Evolutionary conservation across 2,888 invertebrate genomes (phyloP), one percentile per base, ranked within the genome.

Genomic region (Lucinisca nassula): DNA sequence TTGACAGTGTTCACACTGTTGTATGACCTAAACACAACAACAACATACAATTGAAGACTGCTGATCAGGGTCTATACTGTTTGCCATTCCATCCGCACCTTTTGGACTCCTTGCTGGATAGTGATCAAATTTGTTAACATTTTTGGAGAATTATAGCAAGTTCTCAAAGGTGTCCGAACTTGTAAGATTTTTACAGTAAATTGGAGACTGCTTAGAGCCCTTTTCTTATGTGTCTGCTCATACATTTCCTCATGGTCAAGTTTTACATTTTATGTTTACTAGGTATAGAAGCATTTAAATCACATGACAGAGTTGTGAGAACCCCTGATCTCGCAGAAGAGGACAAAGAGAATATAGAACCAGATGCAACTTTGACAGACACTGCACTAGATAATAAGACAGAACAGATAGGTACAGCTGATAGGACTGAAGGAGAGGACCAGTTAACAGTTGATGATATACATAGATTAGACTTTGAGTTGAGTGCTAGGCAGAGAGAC

Each of bases 261-360:
- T n/a, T n/a, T n/a, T n/a, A n/a, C n/a, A n/a, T n/a, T 49, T 17
- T 49, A 49, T 49, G 51, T n/a, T 17, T 49, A 70, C 0, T 32
- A 90, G 90, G 90, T n/a, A 24, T 88, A 35, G 90, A 90, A 79
- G 90, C 90, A 14, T 90, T 90, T 84, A 74, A 80, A 35, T 74
- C 74, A 10, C 77, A 74, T 12, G 35, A 58, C n/a, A 12, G 79
- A 27, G 78, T 90, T 3, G 32, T 51, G 17, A 77, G 88, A 51
- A 90, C 88, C 6, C 90, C 90, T 35, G 90, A 90, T 24, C 35
- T 88, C 17, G 79, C 76, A 0, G 87, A 70, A 32, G 73, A 30
- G 6, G 40, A 83, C 37, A 85, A 82, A 67, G 89, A 85, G 17
- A 79, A 84, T 80, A 45, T 86, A 1, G 61, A 72, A 14, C 79